Conservation (phyloP, 2,113 vertebrate species). For the Empidonax traillii region DNA sequence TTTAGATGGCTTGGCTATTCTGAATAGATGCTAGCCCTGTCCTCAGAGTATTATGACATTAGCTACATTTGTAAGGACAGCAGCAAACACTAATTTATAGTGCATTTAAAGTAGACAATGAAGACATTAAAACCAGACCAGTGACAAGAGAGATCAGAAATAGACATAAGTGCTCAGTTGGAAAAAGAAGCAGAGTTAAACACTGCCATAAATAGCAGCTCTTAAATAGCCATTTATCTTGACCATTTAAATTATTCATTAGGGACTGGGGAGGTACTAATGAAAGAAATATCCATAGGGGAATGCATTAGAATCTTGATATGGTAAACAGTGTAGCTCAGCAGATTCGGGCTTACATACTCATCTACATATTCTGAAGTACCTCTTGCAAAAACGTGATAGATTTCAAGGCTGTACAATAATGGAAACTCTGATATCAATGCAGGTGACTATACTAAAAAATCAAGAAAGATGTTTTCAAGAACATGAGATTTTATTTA, state of each 20-base stretch:
- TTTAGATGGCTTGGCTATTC: background rate
- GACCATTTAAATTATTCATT: background rate
- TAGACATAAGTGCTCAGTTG: background rate
- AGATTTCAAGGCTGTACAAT: background rate
- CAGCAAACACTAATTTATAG: background rate
- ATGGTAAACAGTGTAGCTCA: background rate
- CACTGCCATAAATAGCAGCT: background rate
- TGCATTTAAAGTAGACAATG: background rate
- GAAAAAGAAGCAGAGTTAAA: background rate
- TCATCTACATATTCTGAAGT: background rate
- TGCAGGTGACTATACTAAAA: background rate
- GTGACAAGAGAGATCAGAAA: background rate
- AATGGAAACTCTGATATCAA: background rate
- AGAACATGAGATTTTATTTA: background rate
- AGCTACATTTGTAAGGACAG: background rate
- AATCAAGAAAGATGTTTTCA: background rate
- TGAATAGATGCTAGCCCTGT: background rate
- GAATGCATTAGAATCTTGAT: background rate
- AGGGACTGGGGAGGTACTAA: background rate
- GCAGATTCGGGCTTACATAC: background rate
- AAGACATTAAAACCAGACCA: background rate
- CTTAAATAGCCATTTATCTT: background rate
- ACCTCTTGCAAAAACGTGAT: background rate
- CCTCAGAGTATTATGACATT: background rate
- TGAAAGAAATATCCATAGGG: background rate